Conservation (phyloP, 2,888 invertebrate species). For the Lathronympha strigana region DNA sequence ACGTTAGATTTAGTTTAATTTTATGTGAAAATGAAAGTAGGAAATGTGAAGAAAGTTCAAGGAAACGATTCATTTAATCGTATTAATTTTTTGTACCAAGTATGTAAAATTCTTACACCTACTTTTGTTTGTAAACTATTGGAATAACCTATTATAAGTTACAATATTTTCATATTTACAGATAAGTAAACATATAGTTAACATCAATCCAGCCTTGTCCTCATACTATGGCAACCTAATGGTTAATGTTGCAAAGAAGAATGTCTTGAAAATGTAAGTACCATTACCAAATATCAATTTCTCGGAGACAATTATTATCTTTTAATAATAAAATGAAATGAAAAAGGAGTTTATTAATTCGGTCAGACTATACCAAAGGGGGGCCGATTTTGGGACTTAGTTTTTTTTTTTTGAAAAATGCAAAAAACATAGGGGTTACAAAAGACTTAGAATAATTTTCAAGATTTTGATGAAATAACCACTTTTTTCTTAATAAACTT, state of each 20-base stretch:
- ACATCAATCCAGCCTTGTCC: constrained; percentile 68
- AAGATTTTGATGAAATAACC: too few relatives aligned
- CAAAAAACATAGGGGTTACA: too few relatives aligned
- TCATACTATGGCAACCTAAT: constrained; percentile 84
- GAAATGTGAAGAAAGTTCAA: constrained; percentile 81
- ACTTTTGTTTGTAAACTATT: neutral
- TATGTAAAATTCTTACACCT: constrained; percentile 52
- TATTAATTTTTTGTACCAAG: constrained; percentile 89
- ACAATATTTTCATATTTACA: constrained; percentile 54
- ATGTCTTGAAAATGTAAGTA: constrained; percentile 84
- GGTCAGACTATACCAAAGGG: too few relatives aligned
- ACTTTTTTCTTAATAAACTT: too few relatives aligned
- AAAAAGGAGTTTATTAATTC: too few relatives aligned
- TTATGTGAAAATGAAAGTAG: constrained; percentile 41
- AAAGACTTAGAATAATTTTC: too few relatives aligned
- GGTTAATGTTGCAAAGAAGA: constrained; percentile 83
- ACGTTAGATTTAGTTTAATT: neutral
- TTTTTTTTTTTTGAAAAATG: too few relatives aligned
- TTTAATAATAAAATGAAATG: too few relatives aligned
- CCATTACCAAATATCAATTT: neutral
- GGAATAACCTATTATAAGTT: neutral
- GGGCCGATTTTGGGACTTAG: too few relatives aligned
- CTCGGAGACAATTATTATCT: too few relatives aligned
- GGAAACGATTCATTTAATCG: constrained; percentile 88
- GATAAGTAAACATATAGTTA: constrained; percentile 79